Evolutionary conservation across 1,140 invertebrate genomes (phyloP), one percentile per base, ranked within the genome.

Genomic region (Drosophila athabasca): DNA sequence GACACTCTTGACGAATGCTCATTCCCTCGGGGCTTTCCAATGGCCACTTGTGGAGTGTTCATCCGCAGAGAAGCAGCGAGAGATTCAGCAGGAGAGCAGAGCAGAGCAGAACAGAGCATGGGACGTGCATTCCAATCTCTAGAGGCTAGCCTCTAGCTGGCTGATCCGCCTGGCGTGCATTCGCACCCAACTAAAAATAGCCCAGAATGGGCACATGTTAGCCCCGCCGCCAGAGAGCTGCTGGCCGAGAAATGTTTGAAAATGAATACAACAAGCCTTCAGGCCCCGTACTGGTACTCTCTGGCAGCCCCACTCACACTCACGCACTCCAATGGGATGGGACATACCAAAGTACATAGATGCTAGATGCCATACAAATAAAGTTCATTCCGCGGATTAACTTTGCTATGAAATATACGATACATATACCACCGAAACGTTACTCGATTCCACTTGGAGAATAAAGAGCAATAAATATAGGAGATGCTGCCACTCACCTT

Each of bases 361-460:
- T 68, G 51, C 68, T 71, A 59, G 71, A 73, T 71, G 48, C 51
- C 55, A 51, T 50, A 69, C 50, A 62, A 77, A 81, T 89, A 72
- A 90, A 80, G 73, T 88, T 88, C 84, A 88, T 89, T 80, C 73
- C 50, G 41, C 53, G 74, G 84, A 89, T 90, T 89, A 89, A 90
- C 84, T 89, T 64, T 72, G 76, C 79, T 88, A 88, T 79, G 83
- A 88, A 90, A 89, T 89, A 67, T 66, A 7, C 29, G 29, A 19
- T 19, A 19, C 17, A 19, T 19, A 19, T 19, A 19, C 17, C 17
- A 19, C 17, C 17, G 17, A 19, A 19, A 19, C 1, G 17, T 19
- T 19, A 19, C 17, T 19, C 24, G 24, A 24, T 26, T 26, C 24
- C 0, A 26, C 9, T 31, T 8, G 3, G 2, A 9, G 31, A 9